Base-by-base conservation (phyloP, 2,113 vertebrate genomes). In the Erpornis zantholeuca region DNA sequence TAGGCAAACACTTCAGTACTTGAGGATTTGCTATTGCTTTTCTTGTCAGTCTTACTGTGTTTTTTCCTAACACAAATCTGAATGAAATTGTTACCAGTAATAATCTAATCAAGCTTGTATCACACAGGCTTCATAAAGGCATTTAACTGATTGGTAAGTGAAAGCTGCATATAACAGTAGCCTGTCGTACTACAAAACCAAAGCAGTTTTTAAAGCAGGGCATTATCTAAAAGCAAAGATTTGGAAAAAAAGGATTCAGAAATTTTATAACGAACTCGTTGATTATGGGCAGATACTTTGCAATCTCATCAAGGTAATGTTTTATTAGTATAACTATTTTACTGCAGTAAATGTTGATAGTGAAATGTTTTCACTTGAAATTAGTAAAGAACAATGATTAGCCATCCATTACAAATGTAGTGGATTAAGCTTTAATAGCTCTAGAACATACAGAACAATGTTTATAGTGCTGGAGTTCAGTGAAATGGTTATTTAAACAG, bases 401-500 rank as follows among this genome's bases (percentile, higher is more conserved):
- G 44, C 65, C 65, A 88, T 12, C 69, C 40, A 76, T 91, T 94
- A 90, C 64, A 92, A 88, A 44, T 11, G 8, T 17, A 80, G 38
- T 22, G 13, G 36, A 82, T 69, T 87, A 93, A 86, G 52, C 21
- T 72, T 86, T 94, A 90, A 92, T 44, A 84, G 28, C 60, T n/a
- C 64, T 64, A 28, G 75, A 85, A 57, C 28, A 92, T 57, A 68
- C 17, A 87, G 42, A 72, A 78, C 15, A 66, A 63, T 87, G 61
- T 86, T 97, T 95, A 64, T 76, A 85, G 28, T 45, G 14, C 77
- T 17, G 35, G 68, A 90, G 33, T 95, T 96, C 88, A 94, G 27
- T 73, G 76, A 95, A 95, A 96, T 82, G 25, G 10, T 65, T 91
- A 38, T 90, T 94, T 96, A 91, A 96, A 88, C n/a, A 79, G 86